phyloP scores from a whole-genome alignment of 2,888 invertebrate species.

The Pristionchus maxplancki region DNA sequence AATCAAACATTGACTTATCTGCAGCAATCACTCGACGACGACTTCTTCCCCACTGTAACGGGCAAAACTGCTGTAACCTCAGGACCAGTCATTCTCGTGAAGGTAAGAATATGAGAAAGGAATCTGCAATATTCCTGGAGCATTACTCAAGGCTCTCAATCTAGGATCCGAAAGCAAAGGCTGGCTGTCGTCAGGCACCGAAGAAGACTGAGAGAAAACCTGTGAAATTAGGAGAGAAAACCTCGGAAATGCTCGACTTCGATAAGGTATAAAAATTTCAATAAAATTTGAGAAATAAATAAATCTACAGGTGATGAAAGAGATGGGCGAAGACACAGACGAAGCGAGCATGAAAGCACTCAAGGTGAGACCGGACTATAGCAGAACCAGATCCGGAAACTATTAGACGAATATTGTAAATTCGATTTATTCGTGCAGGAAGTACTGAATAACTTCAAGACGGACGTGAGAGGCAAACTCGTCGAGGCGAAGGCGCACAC shows the following conservation, averaged over 20 bases:
- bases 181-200: neutral
- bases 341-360: conserved; percentile 22
- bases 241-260: conserved; percentile 27
- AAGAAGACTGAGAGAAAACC: neutral
- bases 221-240: neutral
- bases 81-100: conserved; percentile 39
- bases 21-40: conserved; percentile 26
- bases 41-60: neutral
- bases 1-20: neutral
- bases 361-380: neutral
- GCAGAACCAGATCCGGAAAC: neutral
- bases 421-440: neutral
- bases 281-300: neutral
- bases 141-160: too few relatives aligned
- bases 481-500: conserved; percentile 44
- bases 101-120: conserved; percentile 35
- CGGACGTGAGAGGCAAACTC: conserved; percentile 37
- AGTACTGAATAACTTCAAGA: conserved; percentile 50
- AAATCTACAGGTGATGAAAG: conserved; percentile 33
- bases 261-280: neutral
- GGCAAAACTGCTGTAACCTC: conserved; percentile 31
- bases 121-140: neutral
- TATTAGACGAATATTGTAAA: neutral
- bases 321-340: conserved; percentile 39
- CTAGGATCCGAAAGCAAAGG: conserved; percentile 11